Conservation (phyloP, 2,888 invertebrate genomes). For the Metallyticus violacea region DNA sequence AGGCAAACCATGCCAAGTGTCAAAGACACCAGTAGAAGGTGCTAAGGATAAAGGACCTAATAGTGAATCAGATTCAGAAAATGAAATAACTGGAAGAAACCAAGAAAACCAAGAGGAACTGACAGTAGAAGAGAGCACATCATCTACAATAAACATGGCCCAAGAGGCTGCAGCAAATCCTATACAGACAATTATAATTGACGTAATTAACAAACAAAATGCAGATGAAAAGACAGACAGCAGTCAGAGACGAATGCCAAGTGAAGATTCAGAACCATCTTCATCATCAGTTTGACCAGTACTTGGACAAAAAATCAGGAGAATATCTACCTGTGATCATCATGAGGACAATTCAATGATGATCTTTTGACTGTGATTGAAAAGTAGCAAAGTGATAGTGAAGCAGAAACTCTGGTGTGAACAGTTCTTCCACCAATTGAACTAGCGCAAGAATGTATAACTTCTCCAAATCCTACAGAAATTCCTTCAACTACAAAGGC, state of each 20-base stretch:
- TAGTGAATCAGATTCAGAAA: not conserved
- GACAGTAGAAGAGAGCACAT: not conserved
- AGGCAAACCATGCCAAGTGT: too few relatives aligned
- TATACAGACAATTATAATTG: not conserved
- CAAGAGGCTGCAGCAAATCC: not conserved
- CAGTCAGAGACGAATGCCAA: slow-evolving; percentile 4
- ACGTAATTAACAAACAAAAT: not conserved
- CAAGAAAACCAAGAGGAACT: not conserved
- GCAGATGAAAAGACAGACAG: not conserved
- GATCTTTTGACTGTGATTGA: slow-evolving; percentile 33
- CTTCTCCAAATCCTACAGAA: slow-evolving; percentile 26
- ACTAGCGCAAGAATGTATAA: slow-evolving; percentile 73
- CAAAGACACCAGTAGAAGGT: slow-evolving; percentile 48
- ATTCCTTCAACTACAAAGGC: slow-evolving; percentile 25
- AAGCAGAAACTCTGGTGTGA: slow-evolving; percentile 40
- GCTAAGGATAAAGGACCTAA: slow-evolving; percentile 35
- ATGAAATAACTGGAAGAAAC: not conserved
- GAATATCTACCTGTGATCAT: slow-evolving; percentile 37
- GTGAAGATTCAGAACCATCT: slow-evolving; percentile 17
- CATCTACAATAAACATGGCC: slow-evolving; percentile 11
- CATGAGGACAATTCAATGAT: slow-evolving; percentile 42
- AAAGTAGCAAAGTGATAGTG: slow-evolving; percentile 24
- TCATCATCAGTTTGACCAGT: not conserved
- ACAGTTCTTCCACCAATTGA: slow-evolving; percentile 62
- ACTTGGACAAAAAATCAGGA: slow-evolving; percentile 17